Evolutionary conservation across 2,113 vertebrate species (phyloP), one percentile per base, ranked within the genome.

Genomic region (Alexandromys fortis): DNA sequence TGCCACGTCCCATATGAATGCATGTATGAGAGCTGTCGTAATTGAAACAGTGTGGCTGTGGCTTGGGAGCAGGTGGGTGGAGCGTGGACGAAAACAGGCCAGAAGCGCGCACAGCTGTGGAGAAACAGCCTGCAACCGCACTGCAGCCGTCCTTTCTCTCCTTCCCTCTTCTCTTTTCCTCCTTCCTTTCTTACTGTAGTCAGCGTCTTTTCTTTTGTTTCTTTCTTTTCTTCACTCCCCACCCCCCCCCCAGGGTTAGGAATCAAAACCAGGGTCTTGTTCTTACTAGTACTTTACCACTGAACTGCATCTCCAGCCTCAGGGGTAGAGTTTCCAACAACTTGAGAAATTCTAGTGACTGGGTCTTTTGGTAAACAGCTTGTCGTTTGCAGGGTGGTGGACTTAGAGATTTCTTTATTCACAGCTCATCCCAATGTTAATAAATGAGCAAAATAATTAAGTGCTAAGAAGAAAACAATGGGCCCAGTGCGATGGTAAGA

Each of bases 31-130:
- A 97, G 65, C 42, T 19, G 0, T 24, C 30, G 30, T 93, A 38
- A 93, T 83, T 94, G 87, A 93, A 93, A 92, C 83, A 42, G 86
- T 83, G 76, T 92, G 93, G 86, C 86, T 89, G 52, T 70, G 45
- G 61, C 52, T 90, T 72, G 67, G 89, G 26, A 75, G 85, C 0
- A 72, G 79, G 61, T 7, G 38, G 33, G 21, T 68, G 12, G 24
- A 58, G 92, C 42, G 49, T 5, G 83, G 83, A 67, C 26, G 38
- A 0, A 4, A 88, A 86, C 26, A 42, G 58, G 38, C 82, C 33
- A 67, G 63, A 94, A 75, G 38, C 16, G 42, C 8, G 14, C 16
- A 52, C 13, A 13, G 35, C 21, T 24, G 24, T 30, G 42, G 28
- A 13, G 67, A 90, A 86, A 45, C 11, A 26, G 30, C 42, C 30